Base-by-base conservation (phyloP, 2,113 vertebrate species). In the Cryptotis parvus region DNA sequence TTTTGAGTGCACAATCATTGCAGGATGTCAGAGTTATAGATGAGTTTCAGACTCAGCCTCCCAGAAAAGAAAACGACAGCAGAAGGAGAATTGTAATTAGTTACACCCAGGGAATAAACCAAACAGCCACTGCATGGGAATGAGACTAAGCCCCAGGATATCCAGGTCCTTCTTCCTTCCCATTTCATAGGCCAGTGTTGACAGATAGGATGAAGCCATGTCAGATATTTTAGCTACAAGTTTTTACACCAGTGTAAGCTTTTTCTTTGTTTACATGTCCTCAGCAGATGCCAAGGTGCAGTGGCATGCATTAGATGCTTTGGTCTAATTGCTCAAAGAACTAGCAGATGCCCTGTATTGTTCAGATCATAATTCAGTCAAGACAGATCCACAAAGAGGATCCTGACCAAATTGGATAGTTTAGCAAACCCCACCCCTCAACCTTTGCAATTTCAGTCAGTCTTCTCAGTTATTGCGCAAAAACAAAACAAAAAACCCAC, bases 21-120 rank as follows among this genome's bases (percentile, higher is more conserved):
- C 49, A 87, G 84, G 55, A 80, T 81, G 39, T 78, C 82, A 87
- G 41, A 79, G 33, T 66, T 83, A 80, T 8, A 66, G 43, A 2
- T 84, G 39, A 89, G 58, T 80, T 91, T 95, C 75, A 91, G 69
- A 41, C 68, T 9, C 35, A 87, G 77, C 24, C 73, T 90, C 68
- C 49, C 73, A 43, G 65, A 35, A 91, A 41, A 86, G 41, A 72
- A 94, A 93, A 45, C 18, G 45, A 87, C 11, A 35, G 15, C 14
- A 45, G 16, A 26, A 63, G 11, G 26, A 69, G 31, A n/a, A n/a
- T 68, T 89, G 65, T 52, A 84, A 35, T 93, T 22, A 65, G 35
- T 87, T 65, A 65, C 9, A 61, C 52, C 49, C 49, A 45, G 26
- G 35, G 61, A 84, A 76, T 81, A 41, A 90, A 37, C 3, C 8